phyloP scores from a whole-genome alignment of 2,797 vertebrate genomes.

The Thunnus albacares region DNA sequence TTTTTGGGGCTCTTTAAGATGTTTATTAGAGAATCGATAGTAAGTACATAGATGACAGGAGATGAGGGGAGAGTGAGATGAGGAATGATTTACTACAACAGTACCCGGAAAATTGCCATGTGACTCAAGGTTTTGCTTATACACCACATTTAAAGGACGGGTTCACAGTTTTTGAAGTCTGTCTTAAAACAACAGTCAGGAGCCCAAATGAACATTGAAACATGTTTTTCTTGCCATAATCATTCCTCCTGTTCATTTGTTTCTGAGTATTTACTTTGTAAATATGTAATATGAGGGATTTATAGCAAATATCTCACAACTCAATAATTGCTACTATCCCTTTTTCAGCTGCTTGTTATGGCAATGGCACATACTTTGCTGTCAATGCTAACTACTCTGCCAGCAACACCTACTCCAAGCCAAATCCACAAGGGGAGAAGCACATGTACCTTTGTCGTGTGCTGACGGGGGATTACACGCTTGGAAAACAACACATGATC shows the following conservation, averaged over 20 bases:
- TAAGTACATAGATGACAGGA: neutral
- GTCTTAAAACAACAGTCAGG: too few species aligned
- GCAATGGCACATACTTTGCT: slow-evolving; percentile 94
- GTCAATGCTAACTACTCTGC: slow-evolving; percentile 88
- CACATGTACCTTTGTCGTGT: slow-evolving; percentile 91
- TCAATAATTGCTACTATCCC: neutral
- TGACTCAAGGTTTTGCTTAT: too few species aligned
- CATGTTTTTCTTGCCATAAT: too few species aligned
- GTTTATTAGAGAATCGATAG: neutral
- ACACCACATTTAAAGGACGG: too few species aligned
- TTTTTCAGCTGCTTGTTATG: slow-evolving; percentile 83
- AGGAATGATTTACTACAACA: too few species aligned
- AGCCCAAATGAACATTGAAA: too few species aligned
- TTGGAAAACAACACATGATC: slow-evolving; percentile 64
- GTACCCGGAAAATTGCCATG: too few species aligned
- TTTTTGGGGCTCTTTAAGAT: neutral
- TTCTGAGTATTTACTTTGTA: neutral
- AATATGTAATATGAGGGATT: neutral
- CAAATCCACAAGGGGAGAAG: slow-evolving; percentile 78
- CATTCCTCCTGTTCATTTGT: neutral
- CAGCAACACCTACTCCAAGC: slow-evolving; percentile 79
- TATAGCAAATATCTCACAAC: neutral
- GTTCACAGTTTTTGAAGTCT: too few species aligned
- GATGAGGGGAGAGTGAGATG: neutral
- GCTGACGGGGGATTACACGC: slow-evolving; percentile 86